Conservation (phyloP, 2,113 vertebrate species). For the Chauna torquata region DNA sequence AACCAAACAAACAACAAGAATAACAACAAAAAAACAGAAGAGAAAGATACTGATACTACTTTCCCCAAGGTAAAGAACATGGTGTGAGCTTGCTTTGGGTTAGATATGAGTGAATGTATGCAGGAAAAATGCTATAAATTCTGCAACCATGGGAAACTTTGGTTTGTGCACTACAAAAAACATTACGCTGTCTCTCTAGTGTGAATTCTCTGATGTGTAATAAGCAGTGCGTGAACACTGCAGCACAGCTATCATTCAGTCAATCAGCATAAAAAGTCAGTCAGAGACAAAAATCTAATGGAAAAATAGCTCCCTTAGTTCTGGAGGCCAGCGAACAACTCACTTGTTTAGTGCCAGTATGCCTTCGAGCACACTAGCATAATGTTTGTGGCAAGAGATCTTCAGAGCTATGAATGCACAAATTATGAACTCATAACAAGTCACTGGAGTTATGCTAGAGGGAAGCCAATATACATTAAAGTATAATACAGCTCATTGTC, state of each 20-base stretch:
- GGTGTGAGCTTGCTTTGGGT: neutral
- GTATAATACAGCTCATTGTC: neutral
- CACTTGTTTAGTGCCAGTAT: neutral
- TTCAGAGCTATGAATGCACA: neutral
- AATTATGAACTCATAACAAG: neutral
- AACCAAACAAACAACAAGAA: neutral
- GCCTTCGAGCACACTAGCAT: neutral
- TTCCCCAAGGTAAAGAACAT: neutral
- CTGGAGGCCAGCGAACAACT: neutral
- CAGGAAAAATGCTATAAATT: neutral
- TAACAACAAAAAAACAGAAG: neutral
- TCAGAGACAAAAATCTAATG: neutral
- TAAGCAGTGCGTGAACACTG: neutral
- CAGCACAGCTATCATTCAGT: neutral
- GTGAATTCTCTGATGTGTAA: neutral
- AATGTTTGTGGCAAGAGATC: neutral
- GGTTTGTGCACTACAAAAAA: neutral
- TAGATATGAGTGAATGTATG: neutral
- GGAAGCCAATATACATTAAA: neutral
- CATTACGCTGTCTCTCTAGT: neutral
- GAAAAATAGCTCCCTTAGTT: neutral
- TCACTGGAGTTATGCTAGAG: neutral
- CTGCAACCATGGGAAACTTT: neutral
- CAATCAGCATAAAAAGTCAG: neutral
- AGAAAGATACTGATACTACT: neutral